phyloP scores from a whole-genome alignment of 2,113 vertebrate species.

The Sakesphorus luctuosus region DNA sequence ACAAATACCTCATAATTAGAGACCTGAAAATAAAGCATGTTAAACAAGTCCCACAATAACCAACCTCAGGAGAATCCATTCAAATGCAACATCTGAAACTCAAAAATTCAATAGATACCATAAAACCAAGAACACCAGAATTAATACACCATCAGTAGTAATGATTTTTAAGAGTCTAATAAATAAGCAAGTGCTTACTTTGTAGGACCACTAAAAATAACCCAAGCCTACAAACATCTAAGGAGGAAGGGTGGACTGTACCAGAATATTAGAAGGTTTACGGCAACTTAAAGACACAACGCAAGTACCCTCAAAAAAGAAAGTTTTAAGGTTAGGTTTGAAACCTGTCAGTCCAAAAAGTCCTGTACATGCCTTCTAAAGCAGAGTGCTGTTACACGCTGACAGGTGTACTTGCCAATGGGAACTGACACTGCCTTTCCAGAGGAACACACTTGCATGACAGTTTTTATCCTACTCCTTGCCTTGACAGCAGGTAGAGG shows the following conservation, averaged over 20 bases:
- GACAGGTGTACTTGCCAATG: not conserved
- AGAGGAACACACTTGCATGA: not conserved
- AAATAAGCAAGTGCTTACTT: not conserved
- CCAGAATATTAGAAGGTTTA: not conserved
- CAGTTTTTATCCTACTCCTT: not conserved
- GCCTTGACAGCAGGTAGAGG: not conserved
- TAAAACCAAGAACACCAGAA: not conserved
- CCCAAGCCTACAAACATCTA: not conserved
- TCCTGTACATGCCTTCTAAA: not conserved
- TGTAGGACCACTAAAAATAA: not conserved
- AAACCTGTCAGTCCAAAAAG: not conserved
- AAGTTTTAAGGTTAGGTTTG: not conserved
- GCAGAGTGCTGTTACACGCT: not conserved
- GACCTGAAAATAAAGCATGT: slow-evolving; percentile 45
- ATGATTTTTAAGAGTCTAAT: not conserved
- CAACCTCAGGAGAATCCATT: not conserved
- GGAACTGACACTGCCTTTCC: not conserved
- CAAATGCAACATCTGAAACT: not conserved
- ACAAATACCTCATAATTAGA: slow-evolving; percentile 27
- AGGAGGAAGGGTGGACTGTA: not conserved
- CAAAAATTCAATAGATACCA: not conserved
- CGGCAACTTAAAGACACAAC: not conserved
- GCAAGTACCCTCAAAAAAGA: not conserved
- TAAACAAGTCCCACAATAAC: not conserved
- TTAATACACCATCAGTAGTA: not conserved